Conservation (phyloP, 1,140 invertebrate species). For the roundworm (Caenorhabditis elegans) region WBcel235 BX284605.5:1981001-1981500, state of each 20-base stretch:
- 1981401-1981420: slow-evolving; percentile 38
- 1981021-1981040: too few relatives aligned
- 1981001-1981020: too few relatives aligned
- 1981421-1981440: slow-evolving; percentile 48
- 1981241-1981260: slow-evolving; percentile 47
- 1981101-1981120: slow-evolving; percentile 46
- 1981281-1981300: slow-evolving; percentile 49
- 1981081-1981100: slow-evolving; percentile 50
- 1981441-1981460: slow-evolving; percentile 52
- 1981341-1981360: slow-evolving; percentile 39
- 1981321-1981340: slow-evolving; percentile 33
- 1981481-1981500: slow-evolving; percentile 38
- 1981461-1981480: slow-evolving; percentile 47
- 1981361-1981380: slow-evolving; percentile 50
- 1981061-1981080: slow-evolving; percentile 36
- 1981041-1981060: too few relatives aligned
- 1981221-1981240: slow-evolving; percentile 46
- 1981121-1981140: slow-evolving; percentile 44
- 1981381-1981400: slow-evolving; percentile 51
- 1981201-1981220: slow-evolving; percentile 40
- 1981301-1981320: slow-evolving; percentile 3
- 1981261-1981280: slow-evolving; percentile 49
- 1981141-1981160: slow-evolving; percentile 28
- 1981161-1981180: slow-evolving; percentile 44
- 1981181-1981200: slow-evolving; percentile 50